Conservation (phyloP, 1,140 invertebrate species). For the Drosophila asahinai region DNA sequence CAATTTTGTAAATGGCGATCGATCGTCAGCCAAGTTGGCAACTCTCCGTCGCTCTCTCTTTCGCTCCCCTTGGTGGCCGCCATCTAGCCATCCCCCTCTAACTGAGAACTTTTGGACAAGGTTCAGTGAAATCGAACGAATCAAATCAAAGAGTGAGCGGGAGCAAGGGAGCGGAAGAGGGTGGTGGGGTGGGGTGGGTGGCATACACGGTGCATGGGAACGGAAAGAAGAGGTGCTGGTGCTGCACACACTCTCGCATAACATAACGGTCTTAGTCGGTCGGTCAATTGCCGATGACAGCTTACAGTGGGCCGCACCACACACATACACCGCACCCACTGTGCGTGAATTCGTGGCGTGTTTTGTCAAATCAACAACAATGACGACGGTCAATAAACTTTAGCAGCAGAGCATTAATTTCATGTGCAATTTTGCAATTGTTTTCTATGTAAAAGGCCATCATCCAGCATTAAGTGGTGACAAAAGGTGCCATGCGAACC, state of each 20-base stretch:
- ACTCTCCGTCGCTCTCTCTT: slow-evolving; percentile 16
- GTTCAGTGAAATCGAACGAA: slow-evolving; percentile 24
- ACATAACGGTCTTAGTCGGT: slow-evolving; percentile 35
- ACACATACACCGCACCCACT: slow-evolving; percentile 20
- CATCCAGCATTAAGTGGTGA: slow-evolving; percentile 23
- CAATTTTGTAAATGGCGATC: slow-evolving; percentile 48
- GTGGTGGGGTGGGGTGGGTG: background rate
- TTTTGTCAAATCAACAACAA: slow-evolving; percentile 79
- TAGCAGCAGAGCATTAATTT: slow-evolving; percentile 30
- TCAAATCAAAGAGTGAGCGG: slow-evolving; percentile 4
- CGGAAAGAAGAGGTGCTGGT: slow-evolving; percentile 31
- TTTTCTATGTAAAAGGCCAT: slow-evolving; percentile 30
- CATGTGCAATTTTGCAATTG: slow-evolving; percentile 73
- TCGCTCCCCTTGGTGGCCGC: background rate
- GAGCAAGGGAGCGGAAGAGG: background rate
- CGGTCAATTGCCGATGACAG: slow-evolving; percentile 41
- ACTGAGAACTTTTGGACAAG: slow-evolving; percentile 36
- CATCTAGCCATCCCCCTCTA: slow-evolving; percentile 23
- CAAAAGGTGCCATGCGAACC: slow-evolving; percentile 46
- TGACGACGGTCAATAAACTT: slow-evolving; percentile 82
- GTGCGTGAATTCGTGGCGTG: slow-evolving; percentile 64
- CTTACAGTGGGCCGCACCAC: slow-evolving; percentile 29
- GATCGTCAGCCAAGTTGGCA: slow-evolving; percentile 52
- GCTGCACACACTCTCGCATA: slow-evolving; percentile 18
- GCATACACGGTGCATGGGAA: slow-evolving; percentile 27